These are phyloP conservation scores for Sula dactylatra DNA, from an alignment of 2,113 vertebrate genomes.

Conservation along the genomic window DNA sequence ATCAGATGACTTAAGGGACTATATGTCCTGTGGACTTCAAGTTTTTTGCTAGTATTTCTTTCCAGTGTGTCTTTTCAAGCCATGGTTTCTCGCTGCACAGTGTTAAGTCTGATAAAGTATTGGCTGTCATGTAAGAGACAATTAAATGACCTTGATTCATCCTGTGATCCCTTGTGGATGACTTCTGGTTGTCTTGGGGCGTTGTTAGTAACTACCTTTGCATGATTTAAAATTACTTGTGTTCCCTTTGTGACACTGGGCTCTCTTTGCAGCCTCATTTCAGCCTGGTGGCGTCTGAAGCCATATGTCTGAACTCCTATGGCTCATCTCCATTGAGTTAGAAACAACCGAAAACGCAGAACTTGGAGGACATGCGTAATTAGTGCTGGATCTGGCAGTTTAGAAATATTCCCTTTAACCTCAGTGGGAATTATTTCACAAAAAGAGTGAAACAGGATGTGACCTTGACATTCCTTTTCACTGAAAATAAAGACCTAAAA, in stretches of 20 bases:
- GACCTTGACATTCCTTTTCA: not conserved
- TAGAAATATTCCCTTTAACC: not conserved
- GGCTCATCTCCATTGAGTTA: not conserved
- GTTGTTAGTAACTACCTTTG: not conserved
- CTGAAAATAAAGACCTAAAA: not conserved
- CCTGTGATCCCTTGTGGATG: not conserved
- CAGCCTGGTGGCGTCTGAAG: not conserved
- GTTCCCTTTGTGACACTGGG: not conserved
- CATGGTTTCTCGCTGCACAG: rapidly evolving
- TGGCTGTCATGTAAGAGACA: not conserved
- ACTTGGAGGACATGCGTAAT: not conserved
- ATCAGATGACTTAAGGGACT: not conserved
- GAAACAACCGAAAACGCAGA: not conserved
- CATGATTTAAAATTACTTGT: not conserved
- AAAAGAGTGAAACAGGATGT: not conserved
- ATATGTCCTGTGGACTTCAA: not conserved
- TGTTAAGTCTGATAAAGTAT: not conserved
- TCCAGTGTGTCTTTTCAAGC: not conserved
- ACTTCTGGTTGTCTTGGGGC: not conserved
- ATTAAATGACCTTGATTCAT: not conserved
- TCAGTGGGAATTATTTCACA: not conserved
- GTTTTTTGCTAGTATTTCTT: not conserved
- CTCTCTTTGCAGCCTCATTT: not conserved
- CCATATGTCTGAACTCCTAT: not conserved
- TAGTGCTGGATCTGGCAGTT: not conserved